Evolutionary conservation across 35 echinoderm and acorn worm species (phyloP).

Genomic region (Anneissia japonica): DNA sequence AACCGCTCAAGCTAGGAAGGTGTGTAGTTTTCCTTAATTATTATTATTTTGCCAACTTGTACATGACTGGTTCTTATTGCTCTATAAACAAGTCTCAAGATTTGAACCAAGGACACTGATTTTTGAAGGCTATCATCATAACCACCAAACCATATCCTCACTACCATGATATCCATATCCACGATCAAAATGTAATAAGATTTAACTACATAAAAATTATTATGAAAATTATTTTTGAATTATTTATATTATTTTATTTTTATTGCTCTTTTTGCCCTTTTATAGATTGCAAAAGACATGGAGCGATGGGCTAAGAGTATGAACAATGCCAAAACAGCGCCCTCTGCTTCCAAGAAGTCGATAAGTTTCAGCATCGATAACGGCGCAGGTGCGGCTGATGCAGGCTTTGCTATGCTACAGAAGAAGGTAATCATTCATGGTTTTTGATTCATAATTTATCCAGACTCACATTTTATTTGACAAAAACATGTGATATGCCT

Average conservation of each 20-base stretch:
- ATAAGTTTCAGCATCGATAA: background rate
- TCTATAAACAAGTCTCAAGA: background rate
- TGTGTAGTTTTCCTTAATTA: background rate
- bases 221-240: too few relatives aligned
- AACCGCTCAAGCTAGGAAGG: conserved; percentile 83
- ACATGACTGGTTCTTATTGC: background rate
- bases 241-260: too few relatives aligned
- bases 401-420: conserved; percentile 86
- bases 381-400: conserved; percentile 72
- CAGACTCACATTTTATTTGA: too few relatives aligned
- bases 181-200: too few relatives aligned
- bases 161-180: background rate
- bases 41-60: background rate
- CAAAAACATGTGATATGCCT: too few relatives aligned
- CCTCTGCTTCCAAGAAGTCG: background rate
- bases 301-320: conserved; percentile 87
- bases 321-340: conserved; percentile 48
- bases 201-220: too few relatives aligned
- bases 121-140: background rate
- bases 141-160: background rate
- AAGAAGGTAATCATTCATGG: conserved; percentile 74
- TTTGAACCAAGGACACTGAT: background rate
- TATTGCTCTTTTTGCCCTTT: background rate
- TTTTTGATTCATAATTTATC: too few relatives aligned
- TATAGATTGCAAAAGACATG: conserved; percentile 95